Evolutionary conservation across 2,888 invertebrate species (phyloP).

Genomic region (Tetragonisca angustula): DNA sequence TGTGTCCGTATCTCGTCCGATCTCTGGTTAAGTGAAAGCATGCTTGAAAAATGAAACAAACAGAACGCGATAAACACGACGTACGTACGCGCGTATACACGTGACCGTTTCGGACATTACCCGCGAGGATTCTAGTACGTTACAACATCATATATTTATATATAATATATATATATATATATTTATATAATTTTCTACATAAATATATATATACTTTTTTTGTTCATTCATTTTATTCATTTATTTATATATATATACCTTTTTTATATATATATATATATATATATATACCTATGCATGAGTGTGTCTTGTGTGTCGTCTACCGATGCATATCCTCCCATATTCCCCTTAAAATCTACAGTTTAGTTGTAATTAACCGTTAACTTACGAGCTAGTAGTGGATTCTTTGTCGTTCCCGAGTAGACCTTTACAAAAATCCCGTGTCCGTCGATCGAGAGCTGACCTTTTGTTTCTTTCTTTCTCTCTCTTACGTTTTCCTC

Average conservation of each 20-base stretch:
- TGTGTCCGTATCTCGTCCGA: not conserved
- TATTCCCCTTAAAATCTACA: slow-evolving; percentile 65
- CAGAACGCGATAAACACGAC: slow-evolving; percentile 51
- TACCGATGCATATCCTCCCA: slow-evolving; percentile 57
- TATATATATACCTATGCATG: slow-evolving; percentile 63
- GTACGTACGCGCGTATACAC: slow-evolving; percentile 76
- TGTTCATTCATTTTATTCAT: slow-evolving; percentile 60
- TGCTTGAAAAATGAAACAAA: not conserved
- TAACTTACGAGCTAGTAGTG: slow-evolving; percentile 79
- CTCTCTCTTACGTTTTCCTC: not conserved
- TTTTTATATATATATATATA: slow-evolving; percentile 60
- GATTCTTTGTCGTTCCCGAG: slow-evolving; percentile 67
- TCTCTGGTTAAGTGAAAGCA: not conserved
- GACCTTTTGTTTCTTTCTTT: slow-evolving; percentile 17
- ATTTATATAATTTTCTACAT: slow-evolving; percentile 66
- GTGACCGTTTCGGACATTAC: slow-evolving; percentile 70
- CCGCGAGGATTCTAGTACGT: slow-evolving; percentile 78
- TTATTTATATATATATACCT: slow-evolving; percentile 62
- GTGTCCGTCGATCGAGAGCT: slow-evolving; percentile 44
- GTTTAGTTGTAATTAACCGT: slow-evolving; percentile 69
- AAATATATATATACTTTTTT: slow-evolving; percentile 64
- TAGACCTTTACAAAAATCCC: slow-evolving; percentile 62
- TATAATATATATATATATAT: slow-evolving; percentile 63
- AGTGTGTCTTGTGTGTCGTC: slow-evolving; percentile 61
- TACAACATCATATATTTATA: slow-evolving; percentile 74